These are phyloP conservation scores for Lepetodrilus schrolli DNA, from an alignment of 2,888 invertebrate species.

Conservation along the genomic window DNA sequence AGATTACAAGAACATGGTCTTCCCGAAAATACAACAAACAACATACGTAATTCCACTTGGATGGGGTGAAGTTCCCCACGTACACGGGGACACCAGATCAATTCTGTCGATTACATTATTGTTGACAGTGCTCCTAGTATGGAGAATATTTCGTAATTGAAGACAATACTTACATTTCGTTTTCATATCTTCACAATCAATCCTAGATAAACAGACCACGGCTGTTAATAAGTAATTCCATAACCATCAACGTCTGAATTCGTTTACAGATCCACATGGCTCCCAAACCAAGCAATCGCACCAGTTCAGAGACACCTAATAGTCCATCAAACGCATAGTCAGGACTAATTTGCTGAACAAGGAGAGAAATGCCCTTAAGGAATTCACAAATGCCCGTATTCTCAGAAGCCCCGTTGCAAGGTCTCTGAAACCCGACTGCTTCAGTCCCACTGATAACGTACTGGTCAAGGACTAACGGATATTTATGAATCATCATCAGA, in stretches of 20 bases:
- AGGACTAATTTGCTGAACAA: slow-evolving; percentile 4
- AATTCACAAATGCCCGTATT: slow-evolving; percentile 16
- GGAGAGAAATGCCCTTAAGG: slow-evolving; percentile 16
- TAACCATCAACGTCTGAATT: not conserved
- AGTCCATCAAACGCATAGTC: slow-evolving; percentile 19
- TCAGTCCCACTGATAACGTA: not conserved
- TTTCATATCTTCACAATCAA: not conserved
- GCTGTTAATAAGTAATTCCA: not conserved
- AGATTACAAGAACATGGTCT: no score
- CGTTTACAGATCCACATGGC: not conserved
- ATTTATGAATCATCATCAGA: slow-evolving; percentile 8
- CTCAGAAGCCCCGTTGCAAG: slow-evolving; percentile 7
- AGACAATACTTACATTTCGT: slow-evolving; percentile 6
- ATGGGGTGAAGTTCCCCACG: no score
- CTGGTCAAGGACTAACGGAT: not conserved
- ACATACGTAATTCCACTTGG: no score
- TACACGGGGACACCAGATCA: no score
- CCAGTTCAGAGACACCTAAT: not conserved
- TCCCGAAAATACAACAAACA: no score
- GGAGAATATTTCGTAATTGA: not conserved
- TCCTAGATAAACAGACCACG: not conserved
- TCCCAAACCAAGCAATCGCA: not conserved
- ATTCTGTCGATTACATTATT: no score
- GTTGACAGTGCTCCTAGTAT: no score
- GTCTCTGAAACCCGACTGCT: not conserved